These are phyloP conservation scores for Serilophus lunatus DNA, from an alignment of 2,113 vertebrate genomes.

Conservation along the genomic window DNA sequence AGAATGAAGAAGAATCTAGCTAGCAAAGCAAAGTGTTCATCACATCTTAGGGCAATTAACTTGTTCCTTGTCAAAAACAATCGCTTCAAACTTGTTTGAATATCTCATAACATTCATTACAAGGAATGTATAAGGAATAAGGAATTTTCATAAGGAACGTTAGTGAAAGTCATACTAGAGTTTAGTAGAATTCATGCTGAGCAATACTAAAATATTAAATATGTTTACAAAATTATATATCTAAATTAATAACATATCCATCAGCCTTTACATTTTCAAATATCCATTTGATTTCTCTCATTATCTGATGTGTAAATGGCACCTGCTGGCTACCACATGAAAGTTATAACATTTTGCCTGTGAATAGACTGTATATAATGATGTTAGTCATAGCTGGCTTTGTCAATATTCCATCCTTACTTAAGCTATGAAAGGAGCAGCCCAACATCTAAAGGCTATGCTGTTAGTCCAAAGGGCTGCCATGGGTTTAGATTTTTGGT, in stretches of 20 bases:
- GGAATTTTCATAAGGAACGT: neutral
- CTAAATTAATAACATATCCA: neutral
- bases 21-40: neutral
- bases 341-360: neutral
- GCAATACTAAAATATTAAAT: neutral
- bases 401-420: neutral
- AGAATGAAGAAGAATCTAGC: neutral
- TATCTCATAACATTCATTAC: neutral
- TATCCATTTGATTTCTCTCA: neutral
- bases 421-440: neutral
- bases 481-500: neutral
- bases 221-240: neutral
- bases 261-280: neutral
- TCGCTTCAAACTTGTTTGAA: neutral
- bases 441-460: neutral
- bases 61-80: neutral
- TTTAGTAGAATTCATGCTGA: neutral
- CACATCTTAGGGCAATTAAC: neutral
- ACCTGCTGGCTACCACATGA: neutral
- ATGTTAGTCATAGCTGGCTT: neutral
- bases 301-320: neutral
- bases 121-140: neutral
- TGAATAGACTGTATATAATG: neutral
- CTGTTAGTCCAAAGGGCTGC: neutral
- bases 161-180: neutral